Base-by-base conservation (phyloP, 2,888 invertebrate genomes). In the Malacosoma neustria region DNA sequence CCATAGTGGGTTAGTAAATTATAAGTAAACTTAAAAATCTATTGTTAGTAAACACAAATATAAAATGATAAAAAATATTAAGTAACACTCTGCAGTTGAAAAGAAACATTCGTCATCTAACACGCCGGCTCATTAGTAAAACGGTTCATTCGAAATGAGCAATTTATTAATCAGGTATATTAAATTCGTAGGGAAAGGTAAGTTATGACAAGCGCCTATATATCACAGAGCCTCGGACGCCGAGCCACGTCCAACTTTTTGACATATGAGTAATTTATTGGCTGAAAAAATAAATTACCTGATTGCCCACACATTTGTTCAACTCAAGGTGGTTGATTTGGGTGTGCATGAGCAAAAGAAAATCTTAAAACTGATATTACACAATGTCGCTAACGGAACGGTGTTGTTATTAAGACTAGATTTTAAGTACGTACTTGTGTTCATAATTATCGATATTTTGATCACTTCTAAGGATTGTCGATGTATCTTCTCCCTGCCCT, bases 211-310 rank as follows among this genome's bases (percentile, higher is more conserved):
- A 66, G 77, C 46, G 49, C 72, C 77, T 68, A 85, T 85, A 84
- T 77, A 81, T 85, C 84, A 84, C 80, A 68, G 56, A 58, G 62
- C 56, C 61, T 60, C 64, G 60, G 53, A 62, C 57, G 58, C 54
- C 54, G 51, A 48, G 40, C 44, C 57, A 63, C 63, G 72, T 72
- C 72, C 72, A 55, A 74, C 73, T 67, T 81, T 85, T 82, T 84
- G 85, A 85, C 84, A 64, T 72, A 67, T 82, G 85, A 85, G 84
- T 84, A 73, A 85, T 84, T 81, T 85, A 85, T 85, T 80, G 79
- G 73, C 61, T 70, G 72, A 82, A 85, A 82, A 84, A 85, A 82
- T 70, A 82, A 82, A 84, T 84, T 81, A 82, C 79, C 50, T 72
- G 73, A 75, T 74, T 80, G 80, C 75, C 81, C 80, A 72, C 80